Evolutionary conservation across 2,797 vertebrate genomes (phyloP).

Genomic region (Phyllotis vaccarum): DNA sequence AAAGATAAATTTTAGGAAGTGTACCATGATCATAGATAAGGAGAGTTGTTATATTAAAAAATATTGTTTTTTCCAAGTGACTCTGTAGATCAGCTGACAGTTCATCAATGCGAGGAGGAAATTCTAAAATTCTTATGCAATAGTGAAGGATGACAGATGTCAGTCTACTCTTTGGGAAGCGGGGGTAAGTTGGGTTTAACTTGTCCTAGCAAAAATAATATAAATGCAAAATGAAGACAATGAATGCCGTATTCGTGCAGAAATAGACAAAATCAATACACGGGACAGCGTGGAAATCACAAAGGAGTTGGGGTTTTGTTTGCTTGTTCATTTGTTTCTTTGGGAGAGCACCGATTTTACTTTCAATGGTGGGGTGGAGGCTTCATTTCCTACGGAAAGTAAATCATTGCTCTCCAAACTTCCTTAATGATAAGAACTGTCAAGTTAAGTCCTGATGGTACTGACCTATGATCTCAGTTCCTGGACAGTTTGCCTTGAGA

Average conservation of each 20-base stretch:
- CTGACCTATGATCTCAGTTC: background rate
- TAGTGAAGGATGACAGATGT: background rate
- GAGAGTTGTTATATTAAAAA: background rate
- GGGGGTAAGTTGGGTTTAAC: background rate
- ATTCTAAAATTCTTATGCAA: background rate
- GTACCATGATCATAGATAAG: background rate
- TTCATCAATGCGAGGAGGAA: conserved; percentile 1
- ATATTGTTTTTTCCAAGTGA: background rate
- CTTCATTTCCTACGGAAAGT: background rate
- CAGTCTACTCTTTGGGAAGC: background rate
- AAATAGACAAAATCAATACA: background rate
- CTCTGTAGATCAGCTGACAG: background rate
- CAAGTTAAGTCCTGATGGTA: background rate
- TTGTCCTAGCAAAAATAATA: background rate
- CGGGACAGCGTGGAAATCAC: background rate
- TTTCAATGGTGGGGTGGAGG: too few species aligned
- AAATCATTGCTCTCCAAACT: background rate
- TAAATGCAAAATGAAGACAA: background rate
- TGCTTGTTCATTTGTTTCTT: background rate
- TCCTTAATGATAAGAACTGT: conserved; percentile 16
- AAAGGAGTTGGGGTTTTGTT: background rate
- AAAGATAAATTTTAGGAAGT: background rate
- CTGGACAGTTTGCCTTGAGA: background rate
- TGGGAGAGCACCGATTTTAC: background rate
- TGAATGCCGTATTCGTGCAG: background rate